Conservation (phyloP, 2,113 vertebrate genomes). For the Candoia aspera region DNA sequence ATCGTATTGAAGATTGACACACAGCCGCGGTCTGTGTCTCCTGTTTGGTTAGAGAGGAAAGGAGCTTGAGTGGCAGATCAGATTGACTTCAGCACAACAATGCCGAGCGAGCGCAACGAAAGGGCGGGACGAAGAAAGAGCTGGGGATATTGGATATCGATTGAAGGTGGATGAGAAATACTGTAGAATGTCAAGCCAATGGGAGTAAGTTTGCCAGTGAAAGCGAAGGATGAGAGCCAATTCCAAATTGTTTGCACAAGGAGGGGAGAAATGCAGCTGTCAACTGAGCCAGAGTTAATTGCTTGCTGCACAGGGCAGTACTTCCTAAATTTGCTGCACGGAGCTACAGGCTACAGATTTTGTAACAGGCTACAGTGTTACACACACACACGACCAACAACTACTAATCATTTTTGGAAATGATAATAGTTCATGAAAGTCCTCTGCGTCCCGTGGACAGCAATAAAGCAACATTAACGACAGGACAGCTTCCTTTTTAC, state of each 20-base stretch:
- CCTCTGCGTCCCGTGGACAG: not conserved
- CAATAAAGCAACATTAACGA: not conserved
- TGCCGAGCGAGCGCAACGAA: not conserved
- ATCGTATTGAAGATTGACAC: not conserved
- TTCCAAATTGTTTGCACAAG: rapidly evolving
- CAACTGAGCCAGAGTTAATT: rapidly evolving
- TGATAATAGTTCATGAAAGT: not conserved
- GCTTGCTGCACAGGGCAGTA: not conserved
- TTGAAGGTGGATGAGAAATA: slow-evolving; percentile 34
- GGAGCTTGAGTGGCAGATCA: not conserved
- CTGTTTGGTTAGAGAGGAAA: not conserved
- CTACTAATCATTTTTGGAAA: not conserved
- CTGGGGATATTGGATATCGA: slow-evolving; percentile 32
- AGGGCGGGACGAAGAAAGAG: not conserved
- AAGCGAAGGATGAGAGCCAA: rapidly evolving
- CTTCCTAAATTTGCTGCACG: not conserved
- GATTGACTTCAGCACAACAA: rapidly evolving
- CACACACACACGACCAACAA: not conserved
- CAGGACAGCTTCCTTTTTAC: not conserved
- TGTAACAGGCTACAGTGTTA: not conserved
- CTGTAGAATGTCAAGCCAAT: not conserved
- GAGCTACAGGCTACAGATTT: not conserved
- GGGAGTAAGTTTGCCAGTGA: rapidly evolving
- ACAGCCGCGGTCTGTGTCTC: not conserved
- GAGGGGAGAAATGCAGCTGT: rapidly evolving